These are phyloP conservation scores for Hybos culiciformis DNA, from an alignment of 2,888 invertebrate species.

Conservation along the genomic window DNA sequence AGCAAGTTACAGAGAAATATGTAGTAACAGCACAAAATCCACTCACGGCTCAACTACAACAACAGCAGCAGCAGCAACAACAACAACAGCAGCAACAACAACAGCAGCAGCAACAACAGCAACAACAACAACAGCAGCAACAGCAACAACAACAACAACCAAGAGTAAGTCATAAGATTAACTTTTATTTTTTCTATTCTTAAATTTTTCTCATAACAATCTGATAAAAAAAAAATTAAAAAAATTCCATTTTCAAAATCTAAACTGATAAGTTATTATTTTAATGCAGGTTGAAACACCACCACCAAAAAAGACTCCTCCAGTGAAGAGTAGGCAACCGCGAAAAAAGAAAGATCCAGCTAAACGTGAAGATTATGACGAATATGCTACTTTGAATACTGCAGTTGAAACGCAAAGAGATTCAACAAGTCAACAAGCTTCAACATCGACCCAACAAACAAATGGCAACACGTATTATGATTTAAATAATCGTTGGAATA, in stretches of 20 bases:
- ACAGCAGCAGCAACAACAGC: conserved; percentile 14
- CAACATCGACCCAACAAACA: conserved; percentile 24
- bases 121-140: conserved; percentile 1
- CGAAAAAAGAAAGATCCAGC: conserved; percentile 1
- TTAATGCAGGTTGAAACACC: conserved; percentile 1
- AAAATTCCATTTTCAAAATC: neutral
- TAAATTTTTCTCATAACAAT: no score
- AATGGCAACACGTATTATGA: conserved; percentile 63
- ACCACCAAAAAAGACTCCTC: conserved; percentile 3
- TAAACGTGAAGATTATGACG: neutral
- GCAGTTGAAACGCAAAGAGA: conserved; percentile 35
- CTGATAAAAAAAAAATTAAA: no score
- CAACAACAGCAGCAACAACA: conserved; percentile 20
- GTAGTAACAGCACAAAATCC: conserved; percentile 9
- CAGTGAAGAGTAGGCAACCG: neutral
- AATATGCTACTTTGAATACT: conserved; percentile 30
- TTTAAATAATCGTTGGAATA: conserved; percentile 72
- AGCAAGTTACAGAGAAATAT: conserved; percentile 31
- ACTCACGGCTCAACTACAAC: conserved; percentile 20
- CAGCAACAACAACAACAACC: conserved; percentile 10
- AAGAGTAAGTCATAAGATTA: neutral
- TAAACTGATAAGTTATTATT: no score
- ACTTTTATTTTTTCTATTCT: neutral
- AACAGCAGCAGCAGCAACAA: conserved; percentile 23
- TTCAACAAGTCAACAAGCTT: conserved; percentile 5